Conservation (phyloP, 2,797 vertebrate species). For the Tarsius wallacei region DNA sequence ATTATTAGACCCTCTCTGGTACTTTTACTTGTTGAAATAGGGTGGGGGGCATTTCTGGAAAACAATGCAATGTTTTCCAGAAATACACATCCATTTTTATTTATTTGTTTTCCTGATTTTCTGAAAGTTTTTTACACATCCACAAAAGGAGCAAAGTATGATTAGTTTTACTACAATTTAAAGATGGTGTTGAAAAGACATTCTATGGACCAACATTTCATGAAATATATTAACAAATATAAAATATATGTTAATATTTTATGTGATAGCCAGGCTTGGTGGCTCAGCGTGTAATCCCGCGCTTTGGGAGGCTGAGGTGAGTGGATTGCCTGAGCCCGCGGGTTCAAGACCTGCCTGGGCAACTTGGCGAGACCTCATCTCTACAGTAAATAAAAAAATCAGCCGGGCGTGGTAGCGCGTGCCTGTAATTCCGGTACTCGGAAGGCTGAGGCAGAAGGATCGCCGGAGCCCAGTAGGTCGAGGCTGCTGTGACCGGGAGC, state of each 20-base stretch:
- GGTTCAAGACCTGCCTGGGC: too few relatives aligned
- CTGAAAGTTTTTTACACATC: neutral
- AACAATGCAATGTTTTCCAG: conserved; percentile 39
- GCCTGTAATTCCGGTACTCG: too few relatives aligned
- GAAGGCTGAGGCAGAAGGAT: too few relatives aligned
- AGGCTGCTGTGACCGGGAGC: too few relatives aligned
- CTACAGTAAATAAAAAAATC: too few relatives aligned
- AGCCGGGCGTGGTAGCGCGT: too few relatives aligned
- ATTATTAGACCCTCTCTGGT: neutral
- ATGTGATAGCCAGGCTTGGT: too few relatives aligned
- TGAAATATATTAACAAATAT: neutral
- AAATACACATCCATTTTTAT: neutral
- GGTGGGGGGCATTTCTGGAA: neutral
- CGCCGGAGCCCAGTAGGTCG: too few relatives aligned
- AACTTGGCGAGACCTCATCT: too few relatives aligned
- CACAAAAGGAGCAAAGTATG: conserved; percentile 31
- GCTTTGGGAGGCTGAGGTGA: too few relatives aligned
- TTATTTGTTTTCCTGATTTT: neutral
- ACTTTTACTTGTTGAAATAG: conserved; percentile 28
- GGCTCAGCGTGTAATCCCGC: too few relatives aligned
- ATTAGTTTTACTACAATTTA: neutral
- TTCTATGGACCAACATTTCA: neutral
- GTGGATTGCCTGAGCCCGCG: too few relatives aligned
- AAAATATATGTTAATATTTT: neutral
- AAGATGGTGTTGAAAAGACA: neutral